phyloP scores from a whole-genome alignment of 2,113 vertebrate species.

The Albula goreensis region DNA sequence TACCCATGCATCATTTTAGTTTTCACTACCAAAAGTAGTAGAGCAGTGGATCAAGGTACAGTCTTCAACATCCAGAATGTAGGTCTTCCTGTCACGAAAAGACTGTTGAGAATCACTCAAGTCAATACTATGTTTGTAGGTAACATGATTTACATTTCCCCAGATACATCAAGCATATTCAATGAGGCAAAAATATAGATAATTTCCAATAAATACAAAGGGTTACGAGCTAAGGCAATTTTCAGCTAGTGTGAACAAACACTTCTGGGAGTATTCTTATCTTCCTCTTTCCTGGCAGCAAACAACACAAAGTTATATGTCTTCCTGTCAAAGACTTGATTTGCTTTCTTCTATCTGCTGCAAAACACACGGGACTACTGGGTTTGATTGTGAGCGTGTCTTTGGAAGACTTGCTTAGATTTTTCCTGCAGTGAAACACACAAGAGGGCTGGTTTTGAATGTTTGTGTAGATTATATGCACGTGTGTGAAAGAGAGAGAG shows the following conservation, averaged over 20 bases:
- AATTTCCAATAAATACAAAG: not conserved
- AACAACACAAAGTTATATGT: not conserved
- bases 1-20: not conserved
- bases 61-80: not conserved
- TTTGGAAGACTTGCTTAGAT: not conserved
- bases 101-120: not conserved
- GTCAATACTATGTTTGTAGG: not conserved
- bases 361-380: not conserved
- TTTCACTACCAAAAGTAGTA: not conserved
- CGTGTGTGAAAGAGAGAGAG: not conserved
- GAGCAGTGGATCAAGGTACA: not conserved
- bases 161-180: not conserved
- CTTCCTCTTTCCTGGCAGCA: not conserved
- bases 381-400: not conserved
- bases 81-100: not conserved
- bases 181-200: not conserved
- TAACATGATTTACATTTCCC: not conserved
- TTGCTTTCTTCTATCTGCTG: not conserved
- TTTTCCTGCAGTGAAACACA: not conserved
- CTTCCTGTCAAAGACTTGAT: constrained; percentile 3
- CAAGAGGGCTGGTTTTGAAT: not conserved
- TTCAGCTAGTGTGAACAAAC: not conserved
- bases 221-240: not conserved
- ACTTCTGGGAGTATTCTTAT: not conserved
- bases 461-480: not conserved